phyloP scores from a whole-genome alignment of 2,888 invertebrate genomes.

The Lithophane socia region DNA sequence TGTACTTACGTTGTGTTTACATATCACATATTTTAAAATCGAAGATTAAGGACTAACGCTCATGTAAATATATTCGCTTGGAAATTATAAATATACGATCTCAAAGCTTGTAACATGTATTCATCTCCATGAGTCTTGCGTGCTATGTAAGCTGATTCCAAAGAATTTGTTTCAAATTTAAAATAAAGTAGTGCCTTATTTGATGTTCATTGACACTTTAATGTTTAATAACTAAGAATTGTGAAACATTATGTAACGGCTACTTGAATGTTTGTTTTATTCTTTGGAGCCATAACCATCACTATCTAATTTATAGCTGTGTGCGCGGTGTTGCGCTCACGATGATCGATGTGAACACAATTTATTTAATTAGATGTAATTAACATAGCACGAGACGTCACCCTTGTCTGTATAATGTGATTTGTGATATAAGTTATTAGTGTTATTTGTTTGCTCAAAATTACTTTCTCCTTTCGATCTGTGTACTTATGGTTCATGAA shows the following conservation, averaged over 20 bases:
- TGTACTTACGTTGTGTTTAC: constrained; percentile 80
- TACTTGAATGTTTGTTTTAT: constrained; percentile 36
- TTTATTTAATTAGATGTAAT: constrained; percentile 60
- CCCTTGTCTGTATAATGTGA: constrained; percentile 80
- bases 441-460: constrained; percentile 86
- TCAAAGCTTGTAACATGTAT: constrained; percentile 71
- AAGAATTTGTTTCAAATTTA: constrained; percentile 60
- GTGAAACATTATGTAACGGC: constrained; percentile 39
- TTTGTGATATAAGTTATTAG: constrained; percentile 87
- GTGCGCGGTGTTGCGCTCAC: constrained; percentile 31
- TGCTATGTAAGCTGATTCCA: constrained; percentile 68
- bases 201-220: constrained; percentile 63
- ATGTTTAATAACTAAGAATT: constrained; percentile 44
- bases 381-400: constrained; percentile 74
- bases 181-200: constrained; percentile 83
- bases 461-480: constrained; percentile 81
- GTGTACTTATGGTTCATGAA: constrained; percentile 89
- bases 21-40: constrained; percentile 76
- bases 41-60: constrained; percentile 69
- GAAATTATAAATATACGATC: constrained; percentile 69
- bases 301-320: constrained; percentile 17
- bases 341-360: constrained; percentile 39
- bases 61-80: constrained; percentile 78
- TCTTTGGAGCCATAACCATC: constrained; percentile 26
- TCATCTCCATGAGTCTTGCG: constrained; percentile 74